Percentiles rank a stretch among this genome's conserved stretches.
phyloP scores from a whole-genome alignment of 2,113 vertebrate genomes.

The Maccullochella peelii region DNA sequence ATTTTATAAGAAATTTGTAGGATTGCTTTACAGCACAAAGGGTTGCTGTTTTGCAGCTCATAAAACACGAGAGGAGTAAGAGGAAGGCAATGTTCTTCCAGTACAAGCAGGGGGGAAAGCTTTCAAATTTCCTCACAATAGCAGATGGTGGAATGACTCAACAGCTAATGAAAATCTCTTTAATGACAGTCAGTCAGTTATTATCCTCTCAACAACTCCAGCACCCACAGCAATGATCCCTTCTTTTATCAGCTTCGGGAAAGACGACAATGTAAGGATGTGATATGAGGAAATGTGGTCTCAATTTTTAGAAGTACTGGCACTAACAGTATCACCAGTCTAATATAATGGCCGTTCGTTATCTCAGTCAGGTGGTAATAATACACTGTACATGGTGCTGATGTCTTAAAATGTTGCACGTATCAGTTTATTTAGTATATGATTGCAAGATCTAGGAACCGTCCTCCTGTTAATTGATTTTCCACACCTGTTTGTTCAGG shows the following conservation, averaged over 20 bases:
- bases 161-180: slow-evolving; percentile 44
- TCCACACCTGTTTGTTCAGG: slow-evolving; percentile 6
- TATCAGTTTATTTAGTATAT: neutral
- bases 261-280: neutral
- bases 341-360: neutral
- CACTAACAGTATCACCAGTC: neutral
- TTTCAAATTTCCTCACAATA: slow-evolving; percentile 25
- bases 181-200: slow-evolving; percentile 27
- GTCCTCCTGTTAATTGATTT: neutral
- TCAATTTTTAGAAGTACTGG: neutral
- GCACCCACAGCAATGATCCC: slow-evolving; percentile 6
- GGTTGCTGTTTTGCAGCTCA: slow-evolving; percentile 7
- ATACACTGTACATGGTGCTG: neutral
- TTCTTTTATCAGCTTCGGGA: slow-evolving; percentile 10
- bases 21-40: slow-evolving; percentile 13
- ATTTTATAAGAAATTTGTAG: neutral
- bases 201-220: slow-evolving; percentile 34
- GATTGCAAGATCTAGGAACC: neutral
- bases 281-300: neutral
- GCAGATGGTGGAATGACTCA: slow-evolving; percentile 55
- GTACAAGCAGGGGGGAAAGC: slow-evolving; percentile 13
- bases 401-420: neutral
- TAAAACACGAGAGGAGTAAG: slow-evolving; percentile 1
- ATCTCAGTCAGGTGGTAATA: neutral
- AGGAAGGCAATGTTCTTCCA: slow-evolving; percentile 6